Percentiles rank a stretch among this genome's conserved stretches.
Evolutionary conservation across 2,888 invertebrate genomes (phyloP).

Genomic region (Lamellibrachia columna): DNA sequence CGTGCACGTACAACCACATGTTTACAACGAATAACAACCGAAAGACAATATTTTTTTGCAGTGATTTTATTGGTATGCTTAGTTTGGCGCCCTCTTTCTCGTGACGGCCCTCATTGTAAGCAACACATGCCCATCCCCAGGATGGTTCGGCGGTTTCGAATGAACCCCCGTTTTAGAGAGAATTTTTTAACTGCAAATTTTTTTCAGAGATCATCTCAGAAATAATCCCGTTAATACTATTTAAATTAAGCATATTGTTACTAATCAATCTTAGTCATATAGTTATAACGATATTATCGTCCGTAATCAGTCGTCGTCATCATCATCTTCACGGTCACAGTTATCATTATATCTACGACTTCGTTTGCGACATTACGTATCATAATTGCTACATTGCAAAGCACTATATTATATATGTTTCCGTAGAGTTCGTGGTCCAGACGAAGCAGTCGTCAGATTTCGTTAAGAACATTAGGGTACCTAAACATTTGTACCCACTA

Average conservation of each 20-base stretch:
- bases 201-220: too few species aligned
- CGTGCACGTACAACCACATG: not conserved
- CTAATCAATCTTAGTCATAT: not conserved
- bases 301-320: not conserved
- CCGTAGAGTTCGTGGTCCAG: not conserved
- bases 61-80: not conserved
- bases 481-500: not conserved
- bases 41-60: not conserved
- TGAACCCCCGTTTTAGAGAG: too few species aligned
- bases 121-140: not conserved
- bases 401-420: not conserved
- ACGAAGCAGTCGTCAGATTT: not conserved
- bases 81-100: not conserved
- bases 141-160: too few species aligned
- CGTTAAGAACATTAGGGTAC: not conserved
- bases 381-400: not conserved
- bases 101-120: not conserved
- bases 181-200: too few species aligned
- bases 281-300: not conserved
- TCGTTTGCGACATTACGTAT: not conserved
- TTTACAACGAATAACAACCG: not conserved
- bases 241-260: not conserved
- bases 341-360: not conserved
- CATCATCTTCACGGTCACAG: not conserved
- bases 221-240: not conserved